A percentile compares a stretch with the other conserved stretches of the same genome.
phyloP scores from a whole-genome alignment of 1,140 invertebrate species.

The Forficula auricularia region DNA sequence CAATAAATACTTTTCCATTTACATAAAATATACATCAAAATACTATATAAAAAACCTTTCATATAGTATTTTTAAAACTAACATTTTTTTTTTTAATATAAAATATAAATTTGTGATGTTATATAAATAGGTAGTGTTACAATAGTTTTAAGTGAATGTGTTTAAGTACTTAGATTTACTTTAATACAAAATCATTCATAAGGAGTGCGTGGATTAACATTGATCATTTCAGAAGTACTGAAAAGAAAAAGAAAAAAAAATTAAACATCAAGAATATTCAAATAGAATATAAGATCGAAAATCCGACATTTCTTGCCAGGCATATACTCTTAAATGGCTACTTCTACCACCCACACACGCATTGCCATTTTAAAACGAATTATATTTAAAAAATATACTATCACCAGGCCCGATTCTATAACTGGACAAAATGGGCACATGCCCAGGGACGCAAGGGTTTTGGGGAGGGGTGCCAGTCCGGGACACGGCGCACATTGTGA shows the following conservation, averaged over 20 bases:
- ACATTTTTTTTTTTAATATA: too few species aligned
- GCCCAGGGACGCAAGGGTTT: too few species aligned
- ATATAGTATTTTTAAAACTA: too few species aligned
- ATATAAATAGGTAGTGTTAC: too few species aligned
- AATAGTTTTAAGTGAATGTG: too few species aligned
- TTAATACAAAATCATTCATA: constrained; percentile 29
- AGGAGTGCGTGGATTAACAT: constrained; percentile 55
- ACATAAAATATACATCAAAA: too few species aligned
- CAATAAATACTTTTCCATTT: too few species aligned
- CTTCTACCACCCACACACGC: not conserved
- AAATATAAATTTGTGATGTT: too few species aligned
- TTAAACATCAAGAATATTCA: not conserved
- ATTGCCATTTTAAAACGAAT: not conserved
- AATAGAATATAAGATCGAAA: not conserved
- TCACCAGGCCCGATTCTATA: not conserved
- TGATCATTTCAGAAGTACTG: constrained; percentile 64
- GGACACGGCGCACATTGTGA: too few species aligned
- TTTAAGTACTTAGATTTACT: too few species aligned
- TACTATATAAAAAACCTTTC: too few species aligned
- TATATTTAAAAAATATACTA: not conserved
- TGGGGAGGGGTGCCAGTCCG: too few species aligned
- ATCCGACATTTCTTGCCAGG: not conserved
- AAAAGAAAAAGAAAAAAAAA: constrained; percentile 24
- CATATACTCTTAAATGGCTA: not conserved
- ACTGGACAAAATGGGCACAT: not conserved